These are phyloP conservation scores for Drymonia ruficornis DNA, from an alignment of 2,888 invertebrate species.

Conservation along the genomic window DNA sequence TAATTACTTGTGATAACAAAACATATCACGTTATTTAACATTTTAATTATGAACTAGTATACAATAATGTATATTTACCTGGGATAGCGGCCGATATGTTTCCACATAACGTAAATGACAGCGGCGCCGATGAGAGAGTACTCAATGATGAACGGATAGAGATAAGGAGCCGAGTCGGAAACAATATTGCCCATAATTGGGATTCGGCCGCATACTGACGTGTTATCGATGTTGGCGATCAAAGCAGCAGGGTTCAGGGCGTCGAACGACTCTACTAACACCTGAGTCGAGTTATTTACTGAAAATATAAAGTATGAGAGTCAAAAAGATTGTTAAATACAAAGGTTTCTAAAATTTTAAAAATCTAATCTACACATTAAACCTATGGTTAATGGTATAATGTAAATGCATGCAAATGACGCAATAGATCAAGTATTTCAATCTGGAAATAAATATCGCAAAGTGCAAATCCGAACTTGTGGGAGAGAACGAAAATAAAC, in stretches of 20 bases:
- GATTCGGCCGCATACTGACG: constrained; percentile 90
- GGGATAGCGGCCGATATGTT: constrained; percentile 95
- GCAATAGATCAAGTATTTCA: constrained; percentile 28
- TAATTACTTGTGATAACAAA: neutral
- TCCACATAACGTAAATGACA: constrained; percentile 98
- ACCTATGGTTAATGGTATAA: neutral
- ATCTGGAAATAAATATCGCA: constrained; percentile 25
- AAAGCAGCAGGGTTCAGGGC: constrained; percentile 85
- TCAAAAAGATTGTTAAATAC: constrained; percentile 2
- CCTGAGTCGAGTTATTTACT: constrained; percentile 73
- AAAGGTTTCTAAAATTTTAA: constrained; percentile 3
- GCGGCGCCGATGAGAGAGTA: constrained; percentile 98
- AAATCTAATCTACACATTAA: constrained; percentile 31
- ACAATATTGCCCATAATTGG: constrained; percentile 97
- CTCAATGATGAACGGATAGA: constrained; percentile 98
- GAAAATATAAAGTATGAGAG: constrained; percentile 43
- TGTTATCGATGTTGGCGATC: constrained; percentile 83
- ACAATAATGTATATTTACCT: constrained; percentile 79
- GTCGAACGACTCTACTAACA: constrained; percentile 83
- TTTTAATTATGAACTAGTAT: neutral
- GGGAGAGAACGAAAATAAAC: constrained; percentile 46
- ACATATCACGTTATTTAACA: neutral
- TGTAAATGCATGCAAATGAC: constrained; percentile 43
- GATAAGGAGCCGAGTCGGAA: constrained; percentile 96
- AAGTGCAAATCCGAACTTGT: constrained; percentile 48